Percentiles rank a stretch among this genome's conserved stretches.
phyloP scores from a whole-genome alignment of 2,113 vertebrate genomes.

The Uria lomvia region DNA sequence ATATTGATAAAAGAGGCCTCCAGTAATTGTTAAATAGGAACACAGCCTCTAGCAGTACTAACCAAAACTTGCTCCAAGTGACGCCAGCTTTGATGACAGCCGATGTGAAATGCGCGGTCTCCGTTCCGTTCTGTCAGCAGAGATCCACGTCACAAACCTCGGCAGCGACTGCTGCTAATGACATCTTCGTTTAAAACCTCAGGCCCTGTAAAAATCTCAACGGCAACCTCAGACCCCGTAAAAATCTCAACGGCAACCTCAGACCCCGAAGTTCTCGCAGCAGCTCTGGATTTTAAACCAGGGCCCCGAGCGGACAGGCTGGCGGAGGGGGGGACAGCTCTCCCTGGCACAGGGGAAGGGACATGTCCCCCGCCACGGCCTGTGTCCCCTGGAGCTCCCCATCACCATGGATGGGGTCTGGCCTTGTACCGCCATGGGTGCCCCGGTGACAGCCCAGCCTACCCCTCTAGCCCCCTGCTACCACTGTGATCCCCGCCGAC shows the following conservation, averaged over 20 bases:
- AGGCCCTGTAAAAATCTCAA: fast-evolving
- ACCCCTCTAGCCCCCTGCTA: fast-evolving
- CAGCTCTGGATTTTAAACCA: neutral
- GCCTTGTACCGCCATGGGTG: neutral
- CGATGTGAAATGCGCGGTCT: fast-evolving
- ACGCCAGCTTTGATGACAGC: fast-evolving
- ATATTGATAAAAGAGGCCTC: neutral
- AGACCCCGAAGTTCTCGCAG: neutral
- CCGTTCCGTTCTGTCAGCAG: neutral
- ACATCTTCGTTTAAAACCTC: neutral
- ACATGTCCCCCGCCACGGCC: neutral
- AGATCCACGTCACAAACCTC: fast-evolving
- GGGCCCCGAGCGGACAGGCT: fast-evolving
- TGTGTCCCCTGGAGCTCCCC: neutral
- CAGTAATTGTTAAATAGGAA: neutral
- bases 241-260: neutral
- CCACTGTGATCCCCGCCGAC: fast-evolving
- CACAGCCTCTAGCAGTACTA: neutral
- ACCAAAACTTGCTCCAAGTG: neutral
- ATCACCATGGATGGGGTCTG: neutral
- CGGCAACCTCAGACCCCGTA: fast-evolving
- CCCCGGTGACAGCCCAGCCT: too few species aligned
- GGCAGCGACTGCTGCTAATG: neutral
- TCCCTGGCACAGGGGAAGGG: neutral
- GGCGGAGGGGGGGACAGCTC: too few species aligned